These are phyloP conservation scores for Sus scrofa DNA, from an alignment of 2,113 vertebrate genomes.

Conservation along the genomic window T2T-Sscrofa CM000823.6:49699501-49700000, in stretches of 20 bases:
- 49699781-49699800: background rate
- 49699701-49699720: conserved; percentile 24
- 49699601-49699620: too few species aligned
- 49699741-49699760: background rate
- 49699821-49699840: background rate
- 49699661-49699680: too few species aligned
- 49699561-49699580: too few species aligned
- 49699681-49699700: too few species aligned
- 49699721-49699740: background rate
- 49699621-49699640: too few species aligned
- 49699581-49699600: too few species aligned
- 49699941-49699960: conserved; percentile 25
- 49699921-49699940: conserved; percentile 43
- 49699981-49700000: conserved; percentile 33
- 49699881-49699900: conserved; percentile 62
- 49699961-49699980: conserved; percentile 14
- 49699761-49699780: conserved; percentile 12
- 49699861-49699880: conserved; percentile 24
- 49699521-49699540: too few species aligned
- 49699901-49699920: background rate
- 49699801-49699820: background rate
- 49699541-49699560: too few species aligned
- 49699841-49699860: background rate
- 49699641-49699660: too few species aligned
- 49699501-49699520: too few species aligned